Conservation (phyloP, 2,888 invertebrate genomes). For the Yponomeuta evonymella region DNA sequence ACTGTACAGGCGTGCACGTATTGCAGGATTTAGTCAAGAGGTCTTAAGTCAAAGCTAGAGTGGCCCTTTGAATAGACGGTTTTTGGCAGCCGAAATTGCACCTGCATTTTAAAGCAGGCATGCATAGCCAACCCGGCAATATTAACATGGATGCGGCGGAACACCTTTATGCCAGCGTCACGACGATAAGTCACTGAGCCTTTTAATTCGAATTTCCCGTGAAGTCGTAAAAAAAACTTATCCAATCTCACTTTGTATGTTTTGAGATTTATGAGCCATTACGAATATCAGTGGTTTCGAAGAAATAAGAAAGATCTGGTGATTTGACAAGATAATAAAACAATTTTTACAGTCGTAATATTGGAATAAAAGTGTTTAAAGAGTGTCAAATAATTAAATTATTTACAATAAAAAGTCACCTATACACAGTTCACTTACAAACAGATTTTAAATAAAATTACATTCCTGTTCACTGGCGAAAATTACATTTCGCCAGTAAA, state of each 20-base stretch:
- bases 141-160: background rate
- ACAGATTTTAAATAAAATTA: too few relatives aligned
- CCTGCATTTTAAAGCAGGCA: slow-evolving; percentile 40
- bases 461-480: too few relatives aligned
- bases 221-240: slow-evolving; percentile 50
- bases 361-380: too few relatives aligned
- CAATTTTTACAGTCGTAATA: too few relatives aligned
- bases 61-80: slow-evolving; percentile 37
- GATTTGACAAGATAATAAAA: background rate
- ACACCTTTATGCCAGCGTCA: background rate
- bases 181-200: background rate
- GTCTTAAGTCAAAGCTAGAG: slow-evolving; percentile 34
- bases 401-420: too few relatives aligned
- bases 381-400: too few relatives aligned
- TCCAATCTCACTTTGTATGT: slow-evolving; percentile 38
- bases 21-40: background rate
- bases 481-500: too few relatives aligned
- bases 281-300: slow-evolving; percentile 27
- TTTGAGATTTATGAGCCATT: background rate
- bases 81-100: slow-evolving; percentile 47
- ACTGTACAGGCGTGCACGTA: background rate
- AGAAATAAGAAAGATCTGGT: background rate
- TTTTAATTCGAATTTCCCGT: slow-evolving; percentile 43
- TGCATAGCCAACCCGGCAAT: slow-evolving; percentile 30
- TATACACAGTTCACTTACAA: too few relatives aligned